Evolutionary conservation across 2,888 invertebrate species (phyloP).

Genomic region (Auanema freiburgensis): DNA sequence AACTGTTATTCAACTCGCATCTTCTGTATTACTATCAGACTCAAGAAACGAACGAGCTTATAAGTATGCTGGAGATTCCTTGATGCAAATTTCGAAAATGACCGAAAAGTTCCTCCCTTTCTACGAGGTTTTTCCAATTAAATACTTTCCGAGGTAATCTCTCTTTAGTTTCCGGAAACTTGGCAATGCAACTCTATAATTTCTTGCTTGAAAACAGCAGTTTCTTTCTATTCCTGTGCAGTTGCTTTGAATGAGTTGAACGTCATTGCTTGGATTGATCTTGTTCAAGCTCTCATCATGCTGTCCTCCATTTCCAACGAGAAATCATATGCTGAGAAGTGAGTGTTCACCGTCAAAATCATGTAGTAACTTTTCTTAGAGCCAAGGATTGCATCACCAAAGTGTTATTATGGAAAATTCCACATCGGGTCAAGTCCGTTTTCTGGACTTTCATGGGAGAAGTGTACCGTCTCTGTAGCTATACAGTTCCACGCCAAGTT

Average conservation of each 20-base stretch:
- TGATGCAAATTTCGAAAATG: no score
- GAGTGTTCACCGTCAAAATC: background rate
- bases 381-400: constrained; percentile 21
- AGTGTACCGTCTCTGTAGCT: constrained; percentile 17
- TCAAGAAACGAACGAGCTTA: no score
- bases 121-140: background rate
- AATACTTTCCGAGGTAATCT: background rate
- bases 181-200: constrained; percentile 22
- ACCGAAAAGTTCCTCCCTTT: no score
- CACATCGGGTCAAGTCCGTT: constrained; percentile 21
- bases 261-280: constrained; percentile 32
- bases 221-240: constrained; percentile 26
- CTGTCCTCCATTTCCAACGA: constrained; percentile 23
- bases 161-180: constrained; percentile 18
- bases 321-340: constrained; percentile 10
- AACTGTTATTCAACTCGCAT: no score
- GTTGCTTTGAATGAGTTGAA: constrained; percentile 16
- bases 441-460: constrained; percentile 36
- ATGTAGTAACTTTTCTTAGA: constrained; percentile 3
- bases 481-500: constrained; percentile 17
- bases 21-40: no score
- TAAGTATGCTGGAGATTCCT: no score
- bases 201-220: constrained; percentile 17
- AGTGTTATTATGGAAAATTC: constrained; percentile 20
- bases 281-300: constrained; percentile 22